Evolutionary conservation across 2,888 invertebrate species (phyloP).

Genomic region (Bedellia somnulentella): DNA sequence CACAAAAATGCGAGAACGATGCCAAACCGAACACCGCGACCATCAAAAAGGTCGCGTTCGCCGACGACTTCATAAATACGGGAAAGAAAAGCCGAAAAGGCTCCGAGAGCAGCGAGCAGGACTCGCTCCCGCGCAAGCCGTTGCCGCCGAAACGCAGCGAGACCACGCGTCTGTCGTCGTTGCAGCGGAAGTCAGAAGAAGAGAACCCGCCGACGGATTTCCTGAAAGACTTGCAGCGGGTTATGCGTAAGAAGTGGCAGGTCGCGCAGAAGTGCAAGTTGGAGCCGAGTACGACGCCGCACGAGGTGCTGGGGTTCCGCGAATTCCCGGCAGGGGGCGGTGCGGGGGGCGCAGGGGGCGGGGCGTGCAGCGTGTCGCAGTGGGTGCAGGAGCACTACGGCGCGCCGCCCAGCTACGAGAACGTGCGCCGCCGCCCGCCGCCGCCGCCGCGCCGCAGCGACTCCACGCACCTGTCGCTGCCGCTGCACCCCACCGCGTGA

Average conservation of each 20-base stretch:
- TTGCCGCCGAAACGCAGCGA: constrained; percentile 77
- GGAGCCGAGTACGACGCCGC: constrained; percentile 85
- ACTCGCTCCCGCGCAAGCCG: constrained; percentile 67
- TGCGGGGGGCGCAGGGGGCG: constrained; percentile 75
- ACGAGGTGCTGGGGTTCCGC: constrained; percentile 87
- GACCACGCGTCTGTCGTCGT: constrained; percentile 72
- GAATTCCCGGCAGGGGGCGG: constrained; percentile 75
- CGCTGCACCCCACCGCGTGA: constrained; percentile 14
- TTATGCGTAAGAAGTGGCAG: constrained; percentile 92
- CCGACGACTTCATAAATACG: constrained; percentile 54
- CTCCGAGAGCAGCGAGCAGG: constrained; percentile 61
- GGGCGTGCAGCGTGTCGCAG: constrained; percentile 86
- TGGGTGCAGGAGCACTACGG: constrained; percentile 91
- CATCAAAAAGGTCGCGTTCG: constrained; percentile 63
- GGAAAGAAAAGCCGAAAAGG: constrained; percentile 64
- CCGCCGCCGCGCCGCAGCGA: constrained; percentile 89
- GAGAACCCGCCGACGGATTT: constrained; percentile 80
- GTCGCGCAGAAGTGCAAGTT: constrained; percentile 90
- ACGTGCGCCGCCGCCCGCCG: constrained; percentile 85
- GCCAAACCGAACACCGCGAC: constrained; percentile 52
- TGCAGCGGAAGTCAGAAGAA: constrained; percentile 74
- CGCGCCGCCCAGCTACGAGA: constrained; percentile 74
- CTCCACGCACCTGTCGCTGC: constrained; percentile 74
- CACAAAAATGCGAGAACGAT: constrained; percentile 30
- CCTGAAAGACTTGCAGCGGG: constrained; percentile 84